phyloP scores from a whole-genome alignment of 2,888 invertebrate species.

The Listrodromus nycthemerus region DNA sequence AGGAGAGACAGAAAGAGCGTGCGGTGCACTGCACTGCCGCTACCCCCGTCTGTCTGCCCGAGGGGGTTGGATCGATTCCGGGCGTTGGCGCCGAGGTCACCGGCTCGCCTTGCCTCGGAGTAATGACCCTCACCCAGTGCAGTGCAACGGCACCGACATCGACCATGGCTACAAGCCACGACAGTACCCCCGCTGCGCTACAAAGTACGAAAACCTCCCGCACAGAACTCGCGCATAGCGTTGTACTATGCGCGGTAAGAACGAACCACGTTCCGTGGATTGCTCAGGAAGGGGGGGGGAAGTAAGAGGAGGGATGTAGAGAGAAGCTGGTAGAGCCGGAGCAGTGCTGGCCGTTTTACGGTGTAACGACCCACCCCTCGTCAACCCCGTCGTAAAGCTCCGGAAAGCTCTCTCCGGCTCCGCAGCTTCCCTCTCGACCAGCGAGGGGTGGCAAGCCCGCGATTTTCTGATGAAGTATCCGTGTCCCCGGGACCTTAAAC shows the following conservation, averaged over 20 bases:
- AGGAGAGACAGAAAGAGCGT: slow-evolving; percentile 35
- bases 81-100: slow-evolving; percentile 84
- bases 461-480: slow-evolving; percentile 69
- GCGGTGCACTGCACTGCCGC: slow-evolving; percentile 80
- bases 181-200: slow-evolving; percentile 20
- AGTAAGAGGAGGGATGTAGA: slow-evolving; percentile 24
- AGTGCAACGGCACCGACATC: slow-evolving; percentile 83
- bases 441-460: slow-evolving; percentile 5
- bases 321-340: neutral
- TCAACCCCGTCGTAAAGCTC: slow-evolving; percentile 73
- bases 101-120: slow-evolving; percentile 84
- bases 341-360: slow-evolving; percentile 56
- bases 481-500: slow-evolving; percentile 75
- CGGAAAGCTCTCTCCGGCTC: slow-evolving; percentile 31
- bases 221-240: slow-evolving; percentile 7
- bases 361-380: slow-evolving; percentile 83
- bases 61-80: slow-evolving; percentile 83
- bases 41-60: slow-evolving; percentile 60
- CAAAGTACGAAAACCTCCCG: neutral
- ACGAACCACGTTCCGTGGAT: slow-evolving; percentile 23
- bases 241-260: neutral
- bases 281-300: slow-evolving; percentile 18
- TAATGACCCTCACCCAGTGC: slow-evolving; percentile 85
- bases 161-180: slow-evolving; percentile 67
- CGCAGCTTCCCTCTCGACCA: neutral